These are phyloP conservation scores for Halcyon leucocephala DNA, from an alignment of 2,797 vertebrate genomes.

Conservation along the genomic window DNA sequence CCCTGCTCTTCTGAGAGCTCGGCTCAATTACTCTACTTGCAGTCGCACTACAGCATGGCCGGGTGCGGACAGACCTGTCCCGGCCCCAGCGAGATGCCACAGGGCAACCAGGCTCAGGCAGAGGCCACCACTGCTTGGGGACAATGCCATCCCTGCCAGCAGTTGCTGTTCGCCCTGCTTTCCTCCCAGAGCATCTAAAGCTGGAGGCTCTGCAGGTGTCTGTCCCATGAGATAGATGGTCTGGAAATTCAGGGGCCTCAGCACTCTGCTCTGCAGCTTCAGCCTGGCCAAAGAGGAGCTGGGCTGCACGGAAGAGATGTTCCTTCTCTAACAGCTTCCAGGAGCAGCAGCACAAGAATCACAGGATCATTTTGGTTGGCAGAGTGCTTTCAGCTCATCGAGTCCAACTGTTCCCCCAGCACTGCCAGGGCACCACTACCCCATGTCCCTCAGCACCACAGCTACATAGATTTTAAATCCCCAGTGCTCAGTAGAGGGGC, in stretches of 20 bases:
- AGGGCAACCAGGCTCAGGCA: background rate
- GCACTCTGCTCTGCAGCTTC: background rate
- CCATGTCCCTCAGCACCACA: background rate
- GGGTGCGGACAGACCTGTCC: background rate
- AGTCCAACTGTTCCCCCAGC: background rate
- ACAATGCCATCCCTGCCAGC: background rate
- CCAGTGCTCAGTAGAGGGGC: no score
- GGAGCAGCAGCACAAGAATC: background rate
- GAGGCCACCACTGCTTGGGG: background rate
- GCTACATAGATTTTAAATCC: background rate
- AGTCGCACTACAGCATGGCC: background rate
- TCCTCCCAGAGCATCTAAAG: background rate
- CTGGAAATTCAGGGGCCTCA: background rate
- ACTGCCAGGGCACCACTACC: no score
- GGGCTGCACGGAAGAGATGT: background rate
- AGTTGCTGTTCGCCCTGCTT: rapidly evolving
- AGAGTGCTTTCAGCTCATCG: background rate
- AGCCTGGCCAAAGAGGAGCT: background rate
- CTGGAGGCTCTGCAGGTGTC: background rate
- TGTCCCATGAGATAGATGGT: background rate
- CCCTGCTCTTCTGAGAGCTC: background rate
- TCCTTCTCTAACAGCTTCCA: background rate
- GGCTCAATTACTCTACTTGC: background rate
- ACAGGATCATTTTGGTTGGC: background rate
- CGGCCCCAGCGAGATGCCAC: rapidly evolving